A percentile compares a stretch with the other conserved stretches of the same genome.
Conservation (phyloP, 1,140 invertebrate species). For the Cyclargus thomasi region DNA sequence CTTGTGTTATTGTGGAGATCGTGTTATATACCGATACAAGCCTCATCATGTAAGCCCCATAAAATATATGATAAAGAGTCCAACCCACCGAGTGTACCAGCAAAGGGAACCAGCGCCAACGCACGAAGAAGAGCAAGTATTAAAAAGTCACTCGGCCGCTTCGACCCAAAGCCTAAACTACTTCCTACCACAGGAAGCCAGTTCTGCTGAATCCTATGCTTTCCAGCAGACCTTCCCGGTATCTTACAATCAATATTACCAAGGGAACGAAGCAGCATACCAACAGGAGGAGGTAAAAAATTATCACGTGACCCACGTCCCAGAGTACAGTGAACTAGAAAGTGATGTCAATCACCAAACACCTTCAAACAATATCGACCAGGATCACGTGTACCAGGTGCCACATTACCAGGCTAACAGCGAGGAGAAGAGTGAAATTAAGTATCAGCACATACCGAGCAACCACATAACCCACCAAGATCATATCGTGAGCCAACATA, state of each 20-base stretch:
- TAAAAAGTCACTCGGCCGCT: conserved; percentile 24
- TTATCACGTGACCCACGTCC: background rate
- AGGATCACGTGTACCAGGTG: background rate
- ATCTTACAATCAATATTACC: conserved; percentile 40
- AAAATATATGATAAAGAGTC: background rate
- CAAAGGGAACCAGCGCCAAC: conserved; percentile 41
- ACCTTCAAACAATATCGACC: background rate
- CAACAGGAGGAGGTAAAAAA: background rate
- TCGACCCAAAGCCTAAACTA: conserved; percentile 47
- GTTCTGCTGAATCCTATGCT: conserved; percentile 34
- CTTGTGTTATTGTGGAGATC: conserved; percentile 40
- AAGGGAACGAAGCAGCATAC: conserved; percentile 28
- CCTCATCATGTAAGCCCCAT: background rate
- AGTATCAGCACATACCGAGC: too few species aligned
- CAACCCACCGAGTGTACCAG: conserved; percentile 18
- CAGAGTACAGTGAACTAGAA: background rate
- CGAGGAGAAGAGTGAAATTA: too few species aligned
- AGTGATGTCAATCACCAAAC: background rate
- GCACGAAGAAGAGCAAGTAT: conserved; percentile 39
- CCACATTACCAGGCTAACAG: background rate
- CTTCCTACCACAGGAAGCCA: conserved; percentile 42
- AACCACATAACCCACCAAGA: background rate
- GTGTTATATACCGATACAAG: conserved; percentile 35
- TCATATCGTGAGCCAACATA: background rate
- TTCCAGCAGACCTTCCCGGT: conserved; percentile 22